Evolutionary conservation across 2,797 vertebrate genomes (phyloP), one percentile per base, ranked within the genome.

Genomic region (Epinephelus awoara): DNA sequence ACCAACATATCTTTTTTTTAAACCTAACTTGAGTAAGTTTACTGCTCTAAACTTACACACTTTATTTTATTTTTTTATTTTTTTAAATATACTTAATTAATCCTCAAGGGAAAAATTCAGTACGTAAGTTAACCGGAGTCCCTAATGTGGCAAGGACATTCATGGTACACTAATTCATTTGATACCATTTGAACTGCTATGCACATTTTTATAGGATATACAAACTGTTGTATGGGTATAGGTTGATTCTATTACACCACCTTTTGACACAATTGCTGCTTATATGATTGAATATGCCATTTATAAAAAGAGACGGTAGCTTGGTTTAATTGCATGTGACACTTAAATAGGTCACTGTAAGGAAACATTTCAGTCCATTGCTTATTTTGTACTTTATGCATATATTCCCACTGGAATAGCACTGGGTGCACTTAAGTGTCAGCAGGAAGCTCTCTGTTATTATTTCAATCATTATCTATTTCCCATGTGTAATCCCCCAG

Each of bases 311-410:
- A 44, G 12, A 21, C 9, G 46, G 57, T 0, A 5, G 6, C 40
- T 64, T 17, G 46, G 3, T 78, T 57, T 75, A 25, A 62, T 17
- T 46, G 42, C 46, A 67, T 15, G 56, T 38, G 17, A 54, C 17
- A 38, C 17, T 40, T 62, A 52, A 62, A 59, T 18, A 51, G 40
- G 38, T 46, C 23, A 46, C 23, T 2, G 29, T 40, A 54, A 21
- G 51, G 44, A 63, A 77, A 57, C 46, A 34, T 27, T 44, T 18
- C 40, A 34, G n/a, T 56, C 25, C n/a, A 34, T 23, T 40, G 10
- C 23, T 65, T 64, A 23, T 62, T 72, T 54, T 72, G 57, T 27
- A 46, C 50, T 65, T 29, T 6, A 18, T 73, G 44, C 8, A 17
- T n/a, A 47, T 9, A 57, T 6, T 15, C 15, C 9, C 40, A 65